Base-by-base conservation (phyloP, 1,140 invertebrate species). In the Hyles euphorbiae region DNA sequence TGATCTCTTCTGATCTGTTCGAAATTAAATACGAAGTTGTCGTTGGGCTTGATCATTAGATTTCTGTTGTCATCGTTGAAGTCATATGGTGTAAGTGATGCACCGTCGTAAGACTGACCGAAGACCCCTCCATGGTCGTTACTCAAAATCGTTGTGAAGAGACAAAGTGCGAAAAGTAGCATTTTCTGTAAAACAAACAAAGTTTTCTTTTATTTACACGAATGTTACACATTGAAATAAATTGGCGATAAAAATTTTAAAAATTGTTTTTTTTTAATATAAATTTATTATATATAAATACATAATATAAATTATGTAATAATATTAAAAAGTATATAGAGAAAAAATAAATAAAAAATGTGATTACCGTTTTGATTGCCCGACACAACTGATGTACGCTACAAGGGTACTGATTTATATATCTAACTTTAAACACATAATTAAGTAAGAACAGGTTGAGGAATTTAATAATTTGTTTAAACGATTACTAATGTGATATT, bases 21-120 rank as follows among this genome's bases (percentile, higher is more conserved):
- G 32, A 70, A 76, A 47, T 69, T 69, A 61, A 63, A 80, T 9
- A 60, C 45, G 5, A 78, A 60, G 48, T 59, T 66, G 33, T 72
- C 67, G 6, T 71, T 52, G 5, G 71, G 72, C 43, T 47, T 55
- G 12, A 53, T 60, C 40, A 50, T 64, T 51, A 54, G 59, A 58
- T 62, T 57, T 46, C 51, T 65, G 44, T 59, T 67, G 49, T 65
- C 72, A 50, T 56, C 63, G 51, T 36, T 61, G 58, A 53, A 59
- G 53, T 56, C 65, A 58, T 53, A 34, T 12, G 58, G 50, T 40
- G 47, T 48, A 40, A 40, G 52, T 6, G 11, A 10, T 40, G 52
- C 32, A 40, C 8, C 34, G 11, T 9, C 9, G 7, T 33, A 32
- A 22, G 22, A 3, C 22, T 34, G 10, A 6, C 52, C 11, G 36